phyloP scores from a whole-genome alignment of 1,140 invertebrate species.

The Diachasma alloeum region DNA sequence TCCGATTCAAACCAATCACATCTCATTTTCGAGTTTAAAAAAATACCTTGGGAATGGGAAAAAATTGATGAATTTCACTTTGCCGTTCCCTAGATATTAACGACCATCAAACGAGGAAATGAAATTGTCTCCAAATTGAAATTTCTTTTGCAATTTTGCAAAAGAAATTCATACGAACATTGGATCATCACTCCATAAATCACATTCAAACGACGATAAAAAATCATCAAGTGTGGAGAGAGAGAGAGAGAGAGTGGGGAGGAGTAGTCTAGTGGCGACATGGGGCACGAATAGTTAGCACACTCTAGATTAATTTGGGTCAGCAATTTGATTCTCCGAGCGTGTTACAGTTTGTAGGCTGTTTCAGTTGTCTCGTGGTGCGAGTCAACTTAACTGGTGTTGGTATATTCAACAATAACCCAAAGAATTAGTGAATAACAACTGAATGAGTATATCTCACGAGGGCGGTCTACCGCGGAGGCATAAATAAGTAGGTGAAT shows the following conservation, averaged over 20 bases:
- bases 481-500: conserved; percentile 36
- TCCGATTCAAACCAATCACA: too few species aligned
- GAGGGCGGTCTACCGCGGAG: conserved; percentile 28
- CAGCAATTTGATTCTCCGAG: conserved; percentile 38
- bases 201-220: background rate
- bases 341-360: conserved; percentile 19
- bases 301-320: conserved; percentile 40
- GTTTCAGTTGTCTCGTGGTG: background rate
- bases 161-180: too few species aligned
- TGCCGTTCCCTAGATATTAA: too few species aligned
- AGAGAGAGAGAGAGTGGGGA: background rate
- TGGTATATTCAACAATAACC: background rate
- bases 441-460: background rate
- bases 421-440: background rate
- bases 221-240: background rate
- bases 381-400: background rate
- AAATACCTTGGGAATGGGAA: too few species aligned
- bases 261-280: conserved; percentile 20
- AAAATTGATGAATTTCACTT: too few species aligned
- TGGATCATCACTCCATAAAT: too few species aligned
- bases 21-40: too few species aligned
- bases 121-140: too few species aligned
- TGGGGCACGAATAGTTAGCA: conserved; percentile 37
- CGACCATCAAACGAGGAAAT: too few species aligned
- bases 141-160: too few species aligned